These are phyloP conservation scores for Diarsia brunnea DNA, from an alignment of 2,888 invertebrate genomes.

Conservation along the genomic window DNA sequence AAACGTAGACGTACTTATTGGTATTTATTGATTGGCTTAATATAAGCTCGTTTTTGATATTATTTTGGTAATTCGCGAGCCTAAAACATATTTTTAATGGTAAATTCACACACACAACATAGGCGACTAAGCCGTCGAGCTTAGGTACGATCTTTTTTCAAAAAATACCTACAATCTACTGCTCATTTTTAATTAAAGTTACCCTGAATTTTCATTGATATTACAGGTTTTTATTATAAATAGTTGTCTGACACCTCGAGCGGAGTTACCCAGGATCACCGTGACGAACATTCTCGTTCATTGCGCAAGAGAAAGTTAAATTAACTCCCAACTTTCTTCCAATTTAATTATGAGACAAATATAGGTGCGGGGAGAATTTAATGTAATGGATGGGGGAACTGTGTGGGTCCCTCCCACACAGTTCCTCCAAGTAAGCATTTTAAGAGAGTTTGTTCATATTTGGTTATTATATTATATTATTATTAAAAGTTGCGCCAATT, in stretches of 20 bases:
- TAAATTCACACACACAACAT: no score
- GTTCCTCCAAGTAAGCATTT: no score
- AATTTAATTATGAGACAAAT: constrained; percentile 63
- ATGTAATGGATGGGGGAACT: constrained; percentile 32
- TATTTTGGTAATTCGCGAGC: no score
- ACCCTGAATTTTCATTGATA: constrained; percentile 2
- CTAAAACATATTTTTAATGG: no score
- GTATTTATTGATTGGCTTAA: not conserved
- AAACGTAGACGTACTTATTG: not conserved
- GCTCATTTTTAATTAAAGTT: not conserved
- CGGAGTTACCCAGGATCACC: constrained; percentile 17
- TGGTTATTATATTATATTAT: no score
- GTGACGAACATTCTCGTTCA: constrained; percentile 30
- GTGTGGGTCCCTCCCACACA: no score
- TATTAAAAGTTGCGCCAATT: no score
- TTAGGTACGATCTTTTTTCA: no score
- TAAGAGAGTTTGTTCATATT: not conserved
- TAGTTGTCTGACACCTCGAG: not conserved
- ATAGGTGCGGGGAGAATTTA: constrained; percentile 40
- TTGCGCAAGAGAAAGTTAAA: constrained; percentile 56
- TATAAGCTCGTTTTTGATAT: not conserved
- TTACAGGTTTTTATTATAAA: constrained; percentile 24
- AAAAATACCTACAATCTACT: not conserved
- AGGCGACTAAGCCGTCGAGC: no score
- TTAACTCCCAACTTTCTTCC: constrained; percentile 49